Evolutionary conservation across 1,140 invertebrate genomes (phyloP).

Genomic region (Eupeodes corollae): DNA sequence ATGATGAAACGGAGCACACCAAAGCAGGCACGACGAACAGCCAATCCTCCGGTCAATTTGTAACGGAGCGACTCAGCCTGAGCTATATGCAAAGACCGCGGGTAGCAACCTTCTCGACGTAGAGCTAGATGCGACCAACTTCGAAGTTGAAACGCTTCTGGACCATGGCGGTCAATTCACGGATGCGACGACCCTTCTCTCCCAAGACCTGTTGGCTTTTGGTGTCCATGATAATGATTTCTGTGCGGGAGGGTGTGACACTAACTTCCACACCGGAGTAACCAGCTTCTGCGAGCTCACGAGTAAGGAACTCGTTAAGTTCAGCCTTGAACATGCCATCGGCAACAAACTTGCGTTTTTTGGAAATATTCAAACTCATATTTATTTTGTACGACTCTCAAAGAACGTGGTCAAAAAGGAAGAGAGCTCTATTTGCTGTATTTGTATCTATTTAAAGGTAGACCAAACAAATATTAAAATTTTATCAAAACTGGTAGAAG

Average conservation of each 20-base stretch:
- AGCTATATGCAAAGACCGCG: slow-evolving; percentile 95
- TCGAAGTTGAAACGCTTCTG: slow-evolving; percentile 96
- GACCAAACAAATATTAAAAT: no score
- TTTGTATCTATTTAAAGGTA: no score
- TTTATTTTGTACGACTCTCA: slow-evolving; percentile 36
- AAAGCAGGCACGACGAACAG: slow-evolving; percentile 85
- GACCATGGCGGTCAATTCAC: slow-evolving; percentile 95
- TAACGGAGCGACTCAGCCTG: slow-evolving; percentile 98
- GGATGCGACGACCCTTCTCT: slow-evolving; percentile 86
- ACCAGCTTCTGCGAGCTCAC: slow-evolving; percentile 98
- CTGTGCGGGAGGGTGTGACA: slow-evolving; percentile 83
- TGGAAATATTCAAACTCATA: slow-evolving; percentile 41
- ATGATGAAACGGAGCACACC: slow-evolving; percentile 99
- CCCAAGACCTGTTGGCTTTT: slow-evolving; percentile 96
- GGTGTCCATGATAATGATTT: slow-evolving; percentile 99
- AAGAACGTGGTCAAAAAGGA: slow-evolving; percentile 37
- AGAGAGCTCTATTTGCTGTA: no score
- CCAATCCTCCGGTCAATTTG: slow-evolving; percentile 89
- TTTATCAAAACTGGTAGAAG: no score
- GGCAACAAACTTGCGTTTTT: slow-evolving; percentile 78
- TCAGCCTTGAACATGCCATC: slow-evolving; percentile 99
- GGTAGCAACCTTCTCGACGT: slow-evolving; percentile 97
- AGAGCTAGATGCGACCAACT: slow-evolving; percentile 85
- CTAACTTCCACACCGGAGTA: slow-evolving; percentile 98
- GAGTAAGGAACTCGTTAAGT: slow-evolving; percentile 95